phyloP scores from a whole-genome alignment of 2,113 vertebrate genomes.

The Narcine bancroftii region DNA sequence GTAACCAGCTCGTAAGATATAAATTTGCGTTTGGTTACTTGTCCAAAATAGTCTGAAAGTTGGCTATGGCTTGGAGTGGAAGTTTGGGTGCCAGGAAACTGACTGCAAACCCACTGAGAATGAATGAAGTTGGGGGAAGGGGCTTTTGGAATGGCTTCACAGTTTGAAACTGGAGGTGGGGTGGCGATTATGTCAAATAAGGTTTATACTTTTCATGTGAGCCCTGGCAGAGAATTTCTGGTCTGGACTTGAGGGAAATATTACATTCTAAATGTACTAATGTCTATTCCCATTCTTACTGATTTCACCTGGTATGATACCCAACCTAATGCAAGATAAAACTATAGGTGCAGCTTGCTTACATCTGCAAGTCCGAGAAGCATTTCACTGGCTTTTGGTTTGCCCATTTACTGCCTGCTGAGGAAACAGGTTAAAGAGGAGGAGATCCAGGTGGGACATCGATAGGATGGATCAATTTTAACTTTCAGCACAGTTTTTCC shows the following conservation, averaged over 20 bases:
- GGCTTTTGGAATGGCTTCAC: not conserved
- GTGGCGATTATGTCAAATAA: too few relatives aligned
- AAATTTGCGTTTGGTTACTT: not conserved
- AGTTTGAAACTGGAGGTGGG: not conserved
- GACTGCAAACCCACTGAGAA: not conserved
- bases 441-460: not conserved
- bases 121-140: too few relatives aligned
- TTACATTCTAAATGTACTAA: not conserved
- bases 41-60: not conserved
- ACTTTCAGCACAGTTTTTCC: not conserved
- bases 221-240: not conserved
- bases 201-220: too few relatives aligned
- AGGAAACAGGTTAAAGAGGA: not conserved
- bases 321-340: not conserved
- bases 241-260: not conserved
- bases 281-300: not conserved
- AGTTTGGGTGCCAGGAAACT: not conserved
- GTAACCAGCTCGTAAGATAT: not conserved
- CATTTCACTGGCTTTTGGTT: not conserved
- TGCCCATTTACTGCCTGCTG: not conserved
- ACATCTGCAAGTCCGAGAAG: not conserved
- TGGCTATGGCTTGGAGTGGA: not conserved
- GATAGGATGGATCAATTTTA: not conserved
- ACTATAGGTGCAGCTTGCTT: not conserved
- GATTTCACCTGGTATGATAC: not conserved